These are phyloP conservation scores for Mycteria americana DNA, from an alignment of 2,797 vertebrate genomes.

Conservation along the genomic window DNA sequence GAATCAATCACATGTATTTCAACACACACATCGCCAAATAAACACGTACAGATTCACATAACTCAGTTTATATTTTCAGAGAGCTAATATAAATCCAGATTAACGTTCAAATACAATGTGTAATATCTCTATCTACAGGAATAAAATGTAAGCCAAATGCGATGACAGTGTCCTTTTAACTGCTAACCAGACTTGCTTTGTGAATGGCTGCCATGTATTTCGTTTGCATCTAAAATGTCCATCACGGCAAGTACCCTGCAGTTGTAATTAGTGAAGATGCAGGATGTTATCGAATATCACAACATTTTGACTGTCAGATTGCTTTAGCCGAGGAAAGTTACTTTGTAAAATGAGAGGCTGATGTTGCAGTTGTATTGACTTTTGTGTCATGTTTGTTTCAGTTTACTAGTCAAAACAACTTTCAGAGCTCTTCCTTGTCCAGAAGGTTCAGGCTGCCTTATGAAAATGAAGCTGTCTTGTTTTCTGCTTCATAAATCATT, in stretches of 20 bases:
- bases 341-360: constrained; percentile 71
- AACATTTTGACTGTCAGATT: constrained; percentile 71
- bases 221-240: constrained; percentile 50
- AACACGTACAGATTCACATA: not conserved
- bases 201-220: constrained; percentile 60
- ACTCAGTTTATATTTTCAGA: not conserved
- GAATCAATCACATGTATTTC: constrained; percentile 26
- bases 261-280: constrained; percentile 71
- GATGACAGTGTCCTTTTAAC: constrained; percentile 23
- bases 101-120: constrained; percentile 8
- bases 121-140: constrained; percentile 17
- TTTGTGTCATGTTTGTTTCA: constrained; percentile 83
- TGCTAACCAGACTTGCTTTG: constrained; percentile 30
- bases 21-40: not conserved
- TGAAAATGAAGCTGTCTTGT: constrained; percentile 84
- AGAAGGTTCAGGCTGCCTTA: constrained; percentile 77
- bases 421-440: constrained; percentile 77
- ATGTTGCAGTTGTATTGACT: constrained; percentile 79
- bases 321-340: constrained; percentile 56
- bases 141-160: not conserved
- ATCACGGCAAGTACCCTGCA: constrained; percentile 21
- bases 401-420: constrained; percentile 81
- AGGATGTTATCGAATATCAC: constrained; percentile 64
- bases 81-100: constrained; percentile 38
- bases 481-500: constrained; percentile 85